Percentiles rank a stretch among this genome's conserved stretches.
Evolutionary conservation across 2,797 vertebrate genomes (phyloP).

Genomic region (Rhadinocentrus ornatus): DNA sequence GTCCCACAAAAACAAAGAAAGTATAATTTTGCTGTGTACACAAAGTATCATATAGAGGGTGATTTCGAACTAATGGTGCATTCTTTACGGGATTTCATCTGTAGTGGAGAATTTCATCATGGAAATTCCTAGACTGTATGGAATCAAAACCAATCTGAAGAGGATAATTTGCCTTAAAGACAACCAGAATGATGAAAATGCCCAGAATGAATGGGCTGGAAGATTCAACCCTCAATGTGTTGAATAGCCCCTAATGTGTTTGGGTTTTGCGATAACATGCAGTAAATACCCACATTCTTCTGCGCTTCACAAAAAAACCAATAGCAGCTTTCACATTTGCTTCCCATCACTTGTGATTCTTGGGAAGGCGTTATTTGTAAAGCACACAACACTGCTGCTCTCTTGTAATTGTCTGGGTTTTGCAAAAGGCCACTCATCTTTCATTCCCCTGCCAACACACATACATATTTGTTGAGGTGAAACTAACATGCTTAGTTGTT

Average conservation of each 20-base stretch:
- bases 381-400: conserved; percentile 68
- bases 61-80: conserved; percentile 59
- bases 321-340: conserved; percentile 79
- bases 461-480: conserved; percentile 77
- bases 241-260: conserved; percentile 82
- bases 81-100: conserved; percentile 65
- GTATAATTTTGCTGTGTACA: conserved; percentile 40
- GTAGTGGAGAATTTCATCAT: conserved; percentile 77
- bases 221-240: conserved; percentile 68
- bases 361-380: conserved; percentile 76
- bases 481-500: conserved; percentile 85
- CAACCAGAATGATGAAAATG: conserved; percentile 75
- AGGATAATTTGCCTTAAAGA: conserved; percentile 76
- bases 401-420: conserved; percentile 75
- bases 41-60: conserved; percentile 17
- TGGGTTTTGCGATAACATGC: conserved; percentile 79
- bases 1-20: conserved; percentile 51
- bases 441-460: conserved; percentile 77
- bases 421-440: conserved; percentile 78
- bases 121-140: conserved; percentile 59
- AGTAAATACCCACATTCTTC: conserved; percentile 77
- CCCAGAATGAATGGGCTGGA: conserved; percentile 69
- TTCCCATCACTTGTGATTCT: conserved; percentile 75
- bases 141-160: conserved; percentile 73
- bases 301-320: conserved; percentile 68